These are phyloP conservation scores for Sebastes minor DNA, from an alignment of 2,797 vertebrate species.

Conservation along the genomic window DNA sequence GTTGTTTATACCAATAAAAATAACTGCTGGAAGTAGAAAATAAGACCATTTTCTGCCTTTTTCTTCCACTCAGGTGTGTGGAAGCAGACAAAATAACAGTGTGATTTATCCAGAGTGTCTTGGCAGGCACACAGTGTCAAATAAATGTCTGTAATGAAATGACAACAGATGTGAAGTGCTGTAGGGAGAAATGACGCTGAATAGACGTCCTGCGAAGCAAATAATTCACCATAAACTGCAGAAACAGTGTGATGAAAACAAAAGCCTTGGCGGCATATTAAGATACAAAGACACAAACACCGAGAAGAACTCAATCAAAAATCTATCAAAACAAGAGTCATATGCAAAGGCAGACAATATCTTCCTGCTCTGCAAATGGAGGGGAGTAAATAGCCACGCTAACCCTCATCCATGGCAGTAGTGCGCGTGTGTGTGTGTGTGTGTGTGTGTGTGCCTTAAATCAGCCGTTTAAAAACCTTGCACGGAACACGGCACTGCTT, in stretches of 20 bases:
- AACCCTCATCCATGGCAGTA: conserved; percentile 23
- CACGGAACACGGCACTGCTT: conserved; percentile 73
- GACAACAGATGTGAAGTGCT: conserved; percentile 78
- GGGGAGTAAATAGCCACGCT: conserved; percentile 44
- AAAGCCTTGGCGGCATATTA: conserved; percentile 69
- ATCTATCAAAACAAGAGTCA: conserved; percentile 68
- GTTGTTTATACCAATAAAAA: conserved; percentile 73
- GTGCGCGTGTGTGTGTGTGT: not conserved
- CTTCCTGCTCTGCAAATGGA: conserved; percentile 50
- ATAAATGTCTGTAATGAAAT: conserved; percentile 80
- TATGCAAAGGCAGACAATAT: conserved; percentile 58
- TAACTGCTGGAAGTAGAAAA: conserved; percentile 71
- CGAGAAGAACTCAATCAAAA: conserved; percentile 72
- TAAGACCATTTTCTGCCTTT: conserved; percentile 72
- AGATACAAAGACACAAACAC: conserved; percentile 64
- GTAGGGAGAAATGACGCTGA: conserved; percentile 74
- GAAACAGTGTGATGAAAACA: conserved; percentile 75
- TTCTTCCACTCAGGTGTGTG: conserved; percentile 70
- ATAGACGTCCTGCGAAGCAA: conserved; percentile 77
- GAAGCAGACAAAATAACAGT: conserved; percentile 73
- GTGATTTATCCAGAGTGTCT: conserved; percentile 74
- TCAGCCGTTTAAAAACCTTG: conserved; percentile 66
- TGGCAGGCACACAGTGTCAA: conserved; percentile 73
- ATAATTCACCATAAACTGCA: conserved; percentile 78
- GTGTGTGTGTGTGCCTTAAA: conserved; percentile 53